Percentiles rank a stretch among this genome's conserved stretches.
phyloP scores from a whole-genome alignment of 2,888 invertebrate genomes.

The Campoletis raptor region DNA sequence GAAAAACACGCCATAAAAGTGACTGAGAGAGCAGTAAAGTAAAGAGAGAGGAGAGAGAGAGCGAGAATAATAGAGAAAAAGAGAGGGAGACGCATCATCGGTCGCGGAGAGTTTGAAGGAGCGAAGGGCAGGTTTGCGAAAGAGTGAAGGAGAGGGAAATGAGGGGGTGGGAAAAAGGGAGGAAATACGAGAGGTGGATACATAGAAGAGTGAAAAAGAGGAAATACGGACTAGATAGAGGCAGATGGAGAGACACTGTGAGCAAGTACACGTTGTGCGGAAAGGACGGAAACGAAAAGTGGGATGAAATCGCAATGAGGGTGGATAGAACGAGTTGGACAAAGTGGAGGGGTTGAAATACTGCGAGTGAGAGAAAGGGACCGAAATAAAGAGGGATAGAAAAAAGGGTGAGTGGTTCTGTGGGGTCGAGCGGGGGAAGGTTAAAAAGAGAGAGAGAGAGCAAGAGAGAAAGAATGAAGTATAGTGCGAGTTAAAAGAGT shows the following conservation, averaged over 20 bases:
- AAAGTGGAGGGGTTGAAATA: constrained; percentile 65
- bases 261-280: constrained; percentile 35
- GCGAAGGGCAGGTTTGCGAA: constrained; percentile 55
- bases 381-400: constrained; percentile 66
- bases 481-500: constrained; percentile 62
- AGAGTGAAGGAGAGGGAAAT: constrained; percentile 61
- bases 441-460: constrained; percentile 66
- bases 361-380: constrained; percentile 62
- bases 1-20: constrained; percentile 59
- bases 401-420: constrained; percentile 63
- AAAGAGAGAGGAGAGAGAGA: constrained; percentile 7
- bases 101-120: constrained; percentile 53
- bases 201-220: constrained; percentile 64
- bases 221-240: constrained; percentile 60
- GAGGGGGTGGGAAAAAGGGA: constrained; percentile 32
- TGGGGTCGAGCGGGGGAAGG: constrained; percentile 39
- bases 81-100: constrained; percentile 38
- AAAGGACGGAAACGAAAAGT: constrained; percentile 58
- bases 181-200: constrained; percentile 65
- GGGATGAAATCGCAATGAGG: constrained; percentile 70
- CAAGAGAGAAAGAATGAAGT: constrained; percentile 64
- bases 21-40: constrained; percentile 33
- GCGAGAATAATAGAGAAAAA: constrained; percentile 10
- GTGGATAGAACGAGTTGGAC: constrained; percentile 64
- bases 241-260: constrained; percentile 58